Conservation (phyloP, 2,888 invertebrate genomes). For the Drymonia ruficornis region DNA sequence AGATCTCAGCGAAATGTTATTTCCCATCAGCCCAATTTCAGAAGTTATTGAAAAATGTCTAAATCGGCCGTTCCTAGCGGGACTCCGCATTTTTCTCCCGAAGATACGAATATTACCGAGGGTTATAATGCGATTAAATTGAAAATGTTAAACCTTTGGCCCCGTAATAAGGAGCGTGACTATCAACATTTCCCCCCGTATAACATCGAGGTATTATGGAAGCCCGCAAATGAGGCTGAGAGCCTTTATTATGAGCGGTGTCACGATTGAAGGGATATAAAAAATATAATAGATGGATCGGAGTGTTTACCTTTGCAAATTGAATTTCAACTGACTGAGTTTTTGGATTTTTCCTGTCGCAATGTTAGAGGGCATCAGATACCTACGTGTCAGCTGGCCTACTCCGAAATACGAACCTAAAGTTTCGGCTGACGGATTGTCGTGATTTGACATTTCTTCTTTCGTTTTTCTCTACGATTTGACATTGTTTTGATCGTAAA, state of each 20-base stretch:
- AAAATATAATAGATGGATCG: constrained; percentile 40
- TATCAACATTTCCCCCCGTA: constrained; percentile 69
- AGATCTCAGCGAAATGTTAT: background rate
- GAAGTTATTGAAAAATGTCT: constrained; percentile 35
- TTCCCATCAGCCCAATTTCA: background rate
- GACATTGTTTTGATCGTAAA: too few species aligned
- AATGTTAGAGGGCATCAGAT: too few species aligned
- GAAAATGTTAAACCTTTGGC: constrained; percentile 69
- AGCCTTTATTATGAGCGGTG: constrained; percentile 45
- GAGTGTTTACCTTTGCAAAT: constrained; percentile 38
- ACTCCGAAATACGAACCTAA: too few species aligned
- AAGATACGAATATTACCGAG: constrained; percentile 65
- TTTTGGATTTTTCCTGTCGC: background rate
- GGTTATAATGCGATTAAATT: constrained; percentile 77
- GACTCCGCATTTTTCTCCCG: constrained; percentile 38
- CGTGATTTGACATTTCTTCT: too few species aligned
- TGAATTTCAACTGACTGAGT: constrained; percentile 17
- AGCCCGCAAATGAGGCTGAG: constrained; percentile 51
- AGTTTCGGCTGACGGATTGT: too few species aligned
- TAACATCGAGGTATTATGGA: constrained; percentile 67
- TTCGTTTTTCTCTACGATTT: too few species aligned
- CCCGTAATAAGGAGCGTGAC: constrained; percentile 79
- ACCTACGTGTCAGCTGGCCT: too few species aligned
- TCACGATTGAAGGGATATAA: constrained; percentile 44
- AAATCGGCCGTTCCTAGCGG: constrained; percentile 34